Base-by-base conservation (phyloP, 2,113 vertebrate species). In the Archilochus colubris region DNA sequence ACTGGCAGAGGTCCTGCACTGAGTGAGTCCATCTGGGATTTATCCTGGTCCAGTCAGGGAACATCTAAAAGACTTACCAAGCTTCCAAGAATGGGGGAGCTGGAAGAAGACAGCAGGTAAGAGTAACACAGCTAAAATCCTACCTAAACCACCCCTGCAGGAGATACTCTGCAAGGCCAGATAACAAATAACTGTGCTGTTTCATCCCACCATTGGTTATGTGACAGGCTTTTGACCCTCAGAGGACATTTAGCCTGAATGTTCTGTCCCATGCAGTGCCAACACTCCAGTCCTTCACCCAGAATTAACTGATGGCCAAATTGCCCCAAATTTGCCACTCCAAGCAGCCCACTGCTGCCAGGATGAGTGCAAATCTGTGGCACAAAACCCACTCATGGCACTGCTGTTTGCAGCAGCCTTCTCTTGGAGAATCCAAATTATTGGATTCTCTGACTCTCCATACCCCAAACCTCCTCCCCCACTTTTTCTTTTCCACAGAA, bases 111-210 rank as follows among this genome's bases (percentile, higher is more conserved):
- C 1, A 0, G 18, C 19, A 50, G n/a, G 40, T 38, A 43, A 70
- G 4, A 54, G 23, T 38, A 69, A 38, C 36, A n/a, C 27, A 89
- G 50, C 48, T 82, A 27, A 79, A 89, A 9, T 9, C 14, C 36
- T 53, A 66, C 2, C 2, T 18, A 27, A 86, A 3, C 10, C 53
- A 48, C 7, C 6, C 0, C 4, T 2, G 10, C 54, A 63, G n/a
- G 23, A 58, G 68, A n/a, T 31, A 55, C 6, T 67, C 17, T n/a
- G 31, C 1, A 27, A 24, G 5, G 5, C 48, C 40, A 58, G 27
- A 62, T 36, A 6, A n/a, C 11, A 67, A 83, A 53, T 8, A 59
- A 74, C 3, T 20, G 27, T 17, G 15, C 14, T 14, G 2, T 28
- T 66, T 66, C 12, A 78, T 9, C 11, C 31, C 46, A 61, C 12